Conservation (phyloP, 2,888 invertebrate genomes). For the Drosophila fulvimacula region DNA sequence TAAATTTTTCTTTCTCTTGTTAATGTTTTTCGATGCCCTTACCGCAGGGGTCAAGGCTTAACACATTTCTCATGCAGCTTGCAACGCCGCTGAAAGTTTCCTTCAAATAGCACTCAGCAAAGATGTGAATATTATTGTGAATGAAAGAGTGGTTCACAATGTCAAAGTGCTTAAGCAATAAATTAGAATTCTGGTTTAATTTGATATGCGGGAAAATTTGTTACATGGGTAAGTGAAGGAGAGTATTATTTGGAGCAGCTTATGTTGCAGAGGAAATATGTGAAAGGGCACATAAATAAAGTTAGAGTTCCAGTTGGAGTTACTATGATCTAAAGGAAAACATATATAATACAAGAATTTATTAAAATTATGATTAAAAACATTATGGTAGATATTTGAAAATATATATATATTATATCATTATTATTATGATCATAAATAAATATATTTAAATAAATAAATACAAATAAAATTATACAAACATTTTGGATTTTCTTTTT, state of each 20-base stretch:
- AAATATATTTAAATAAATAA: no score
- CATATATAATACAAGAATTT: no score
- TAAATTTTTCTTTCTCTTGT: constrained; percentile 74
- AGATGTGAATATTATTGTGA: not conserved
- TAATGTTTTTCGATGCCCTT: constrained; percentile 62
- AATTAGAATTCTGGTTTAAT: not conserved
- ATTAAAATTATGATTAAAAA: no score
- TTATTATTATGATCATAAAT: no score
- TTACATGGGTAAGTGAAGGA: no score
- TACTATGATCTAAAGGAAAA: no score
- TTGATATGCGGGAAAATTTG: not conserved
- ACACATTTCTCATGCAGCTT: constrained; percentile 46
- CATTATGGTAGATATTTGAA: no score
- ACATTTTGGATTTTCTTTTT: no score
- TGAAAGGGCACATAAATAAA: no score
- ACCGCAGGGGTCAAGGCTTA: constrained; percentile 16
- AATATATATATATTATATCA: no score
- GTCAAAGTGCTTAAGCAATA: not conserved
- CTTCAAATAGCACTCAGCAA: not conserved
- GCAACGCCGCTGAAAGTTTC: constrained; percentile 12
- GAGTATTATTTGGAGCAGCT: fast-evolving
- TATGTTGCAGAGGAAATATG: not conserved
- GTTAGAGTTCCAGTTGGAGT: no score
- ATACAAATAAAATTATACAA: no score
- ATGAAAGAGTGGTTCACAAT: not conserved